Conservation (phyloP, 2,113 vertebrate genomes). For the Lophius piscatorius region DNA sequence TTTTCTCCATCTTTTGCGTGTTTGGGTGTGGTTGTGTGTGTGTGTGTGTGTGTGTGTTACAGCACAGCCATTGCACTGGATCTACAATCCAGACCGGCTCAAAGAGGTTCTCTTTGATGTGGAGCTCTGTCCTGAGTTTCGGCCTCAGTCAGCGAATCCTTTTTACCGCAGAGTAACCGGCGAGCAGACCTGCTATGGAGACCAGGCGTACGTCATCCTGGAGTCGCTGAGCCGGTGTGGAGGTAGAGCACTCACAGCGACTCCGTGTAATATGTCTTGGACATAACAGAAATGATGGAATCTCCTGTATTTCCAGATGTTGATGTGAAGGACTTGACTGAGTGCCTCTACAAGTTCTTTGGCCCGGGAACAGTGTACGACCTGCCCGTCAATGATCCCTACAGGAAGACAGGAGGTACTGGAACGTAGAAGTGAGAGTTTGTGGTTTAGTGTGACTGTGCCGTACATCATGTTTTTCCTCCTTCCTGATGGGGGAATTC, state of each 20-base stretch:
- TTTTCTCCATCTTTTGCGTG: background rate
- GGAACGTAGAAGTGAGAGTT: conserved; percentile 7
- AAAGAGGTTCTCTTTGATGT: conserved; percentile 63
- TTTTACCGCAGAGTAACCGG: conserved; percentile 72
- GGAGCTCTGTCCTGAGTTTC: conserved; percentile 75
- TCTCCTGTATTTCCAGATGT: conserved; percentile 56
- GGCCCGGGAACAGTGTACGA: conserved; percentile 73
- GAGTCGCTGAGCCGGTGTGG: conserved; percentile 72
- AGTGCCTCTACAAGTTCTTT: conserved; percentile 69
- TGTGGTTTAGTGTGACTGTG: conserved; percentile 28
- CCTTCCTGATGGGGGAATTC: conserved; percentile 19
- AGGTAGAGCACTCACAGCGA: conserved; percentile 56
- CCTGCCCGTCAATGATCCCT: conserved; percentile 74
- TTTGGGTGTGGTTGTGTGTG: too few species aligned
- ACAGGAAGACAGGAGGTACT: conserved; percentile 75
- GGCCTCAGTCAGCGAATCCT: conserved; percentile 74
- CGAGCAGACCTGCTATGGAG: conserved; percentile 79
- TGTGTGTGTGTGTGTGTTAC: conserved; percentile 11
- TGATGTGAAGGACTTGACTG: conserved; percentile 65
- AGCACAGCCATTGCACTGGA: conserved; percentile 82
- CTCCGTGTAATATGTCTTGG: background rate
- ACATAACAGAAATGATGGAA: too few species aligned
- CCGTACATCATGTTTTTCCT: conserved; percentile 11
- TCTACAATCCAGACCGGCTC: conserved; percentile 67
- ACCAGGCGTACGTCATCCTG: conserved; percentile 76